Evolutionary conservation across 2,888 invertebrate genomes (phyloP), one percentile per base, ranked within the genome.

Genomic region (Thyatira batis): DNA sequence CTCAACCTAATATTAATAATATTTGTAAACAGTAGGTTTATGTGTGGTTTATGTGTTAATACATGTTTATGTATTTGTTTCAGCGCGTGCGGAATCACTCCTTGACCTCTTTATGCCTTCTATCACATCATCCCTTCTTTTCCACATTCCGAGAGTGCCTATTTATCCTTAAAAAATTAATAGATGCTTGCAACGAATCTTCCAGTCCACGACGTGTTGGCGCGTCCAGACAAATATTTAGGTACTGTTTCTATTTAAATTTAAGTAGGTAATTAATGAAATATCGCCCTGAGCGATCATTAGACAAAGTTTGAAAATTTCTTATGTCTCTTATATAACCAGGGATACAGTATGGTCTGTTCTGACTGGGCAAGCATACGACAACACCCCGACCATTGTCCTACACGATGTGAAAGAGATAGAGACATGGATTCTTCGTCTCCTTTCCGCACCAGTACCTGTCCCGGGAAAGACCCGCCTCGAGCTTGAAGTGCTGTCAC

Each of bases 121-220:
- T 99, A 54, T 99, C 99, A 60, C 99, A 99, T 93, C 99, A 99
- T 93, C 99, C 99, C 33, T 99, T 99, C 92, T 98, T 99, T 91
- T 97, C 99, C 61, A 98, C 97, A 77, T 99, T 99, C 93, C 96
- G 99, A 66, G 98, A 99, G 93, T 98, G 99, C 93, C 95, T 99
- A 71, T 97, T 97, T 92, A 96, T 98, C 72, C 93, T 99, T 76
- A 97, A 98, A 89, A 97, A 97, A 81, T 93, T 99, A 67, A 98
- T 99, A 74, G 99, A 99, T 90, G 98, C 98, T 56, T 99, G 99
- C 90, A 98, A 99, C 91, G 98, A 98, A 91, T 96, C 97, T 76
- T 96, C 96, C 63, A 96, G 97, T 78, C 97, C 97, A 20, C 94
- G 96, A 73, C 95, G 97, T 67, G 96, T 97, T 33, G 98, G 98